Conservation (phyloP, 2,888 invertebrate genomes). For the Dryocosmus kuriphilus region DNA sequence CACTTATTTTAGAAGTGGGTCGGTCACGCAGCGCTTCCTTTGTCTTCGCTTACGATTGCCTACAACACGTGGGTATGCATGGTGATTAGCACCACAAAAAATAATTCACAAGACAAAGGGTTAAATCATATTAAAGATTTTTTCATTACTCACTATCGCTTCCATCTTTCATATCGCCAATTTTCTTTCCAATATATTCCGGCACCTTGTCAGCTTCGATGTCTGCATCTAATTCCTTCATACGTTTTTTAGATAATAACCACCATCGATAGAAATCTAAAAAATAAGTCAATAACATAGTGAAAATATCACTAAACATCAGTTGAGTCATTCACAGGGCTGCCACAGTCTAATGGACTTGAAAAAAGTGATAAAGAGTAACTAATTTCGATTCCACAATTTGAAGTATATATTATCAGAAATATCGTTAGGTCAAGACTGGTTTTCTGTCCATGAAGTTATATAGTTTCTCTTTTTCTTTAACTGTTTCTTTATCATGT, state of each 20-base stretch:
- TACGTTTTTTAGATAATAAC: not conserved
- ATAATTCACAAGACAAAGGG: not conserved
- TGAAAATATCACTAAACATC: not conserved
- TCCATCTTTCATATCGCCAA: not conserved
- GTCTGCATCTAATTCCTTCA: not conserved
- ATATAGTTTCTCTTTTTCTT: too few relatives aligned
- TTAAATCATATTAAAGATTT: not conserved
- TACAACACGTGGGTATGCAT: not conserved
- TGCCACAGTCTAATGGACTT: too few relatives aligned
- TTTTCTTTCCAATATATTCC: not conserved
- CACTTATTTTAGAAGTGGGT: not conserved
- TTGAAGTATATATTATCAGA: too few relatives aligned
- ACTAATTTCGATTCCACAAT: too few relatives aligned
- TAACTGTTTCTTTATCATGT: too few relatives aligned
- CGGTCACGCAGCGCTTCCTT: not conserved
- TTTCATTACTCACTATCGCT: not conserved
- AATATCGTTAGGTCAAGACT: too few relatives aligned
- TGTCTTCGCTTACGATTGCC: not conserved
- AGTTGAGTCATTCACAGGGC: not conserved
- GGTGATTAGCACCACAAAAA: not conserved
- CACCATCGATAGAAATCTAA: slow-evolving; percentile 8
- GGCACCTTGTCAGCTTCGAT: not conserved
- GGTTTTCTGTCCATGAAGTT: too few relatives aligned
- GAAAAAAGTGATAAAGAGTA: too few relatives aligned
- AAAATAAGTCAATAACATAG: not conserved